A percentile compares a stretch with the other conserved stretches of the same genome.
Conservation (phyloP, 2,797 vertebrate species). For the Acanthurus tractus region DNA sequence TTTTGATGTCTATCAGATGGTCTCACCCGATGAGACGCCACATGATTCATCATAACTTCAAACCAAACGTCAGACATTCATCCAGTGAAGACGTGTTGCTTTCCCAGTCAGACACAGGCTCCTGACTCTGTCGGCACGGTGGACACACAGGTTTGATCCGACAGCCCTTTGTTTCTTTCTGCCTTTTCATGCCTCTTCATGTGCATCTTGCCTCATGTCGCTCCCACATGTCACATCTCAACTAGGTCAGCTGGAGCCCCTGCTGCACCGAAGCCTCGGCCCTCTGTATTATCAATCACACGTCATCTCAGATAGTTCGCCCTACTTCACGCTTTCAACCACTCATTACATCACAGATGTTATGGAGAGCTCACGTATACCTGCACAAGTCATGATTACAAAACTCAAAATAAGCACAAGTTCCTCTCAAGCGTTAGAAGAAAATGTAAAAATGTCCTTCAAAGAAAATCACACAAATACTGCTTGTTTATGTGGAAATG, state of each 20-base stretch:
- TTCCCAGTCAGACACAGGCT: not conserved
- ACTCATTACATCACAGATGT: not conserved
- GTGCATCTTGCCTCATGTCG: not conserved
- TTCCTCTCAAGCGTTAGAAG: not conserved
- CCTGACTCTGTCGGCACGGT: too few species aligned
- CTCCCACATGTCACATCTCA: conserved; percentile 14
- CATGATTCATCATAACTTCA: not conserved
- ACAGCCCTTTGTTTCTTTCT: not conserved
- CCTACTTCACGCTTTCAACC: not conserved
- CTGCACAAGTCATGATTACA: not conserved
- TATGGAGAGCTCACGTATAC: not conserved
- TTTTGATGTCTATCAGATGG: too few species aligned
- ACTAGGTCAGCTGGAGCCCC: conserved; percentile 39
- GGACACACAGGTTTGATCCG: not conserved
- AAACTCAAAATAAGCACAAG: not conserved
- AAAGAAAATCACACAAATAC: too few species aligned
- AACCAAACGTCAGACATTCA: not conserved
- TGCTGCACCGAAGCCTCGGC: conserved; percentile 1
- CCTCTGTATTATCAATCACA: not conserved
- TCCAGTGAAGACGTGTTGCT: not conserved
- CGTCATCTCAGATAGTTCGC: not conserved
- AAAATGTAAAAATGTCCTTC: too few species aligned
- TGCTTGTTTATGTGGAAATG: not conserved
- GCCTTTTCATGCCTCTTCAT: conserved; percentile 4
- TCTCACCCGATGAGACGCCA: too few species aligned